Evolutionary conservation across 2,888 invertebrate genomes (phyloP).

Genomic region (Athalia cordata): DNA sequence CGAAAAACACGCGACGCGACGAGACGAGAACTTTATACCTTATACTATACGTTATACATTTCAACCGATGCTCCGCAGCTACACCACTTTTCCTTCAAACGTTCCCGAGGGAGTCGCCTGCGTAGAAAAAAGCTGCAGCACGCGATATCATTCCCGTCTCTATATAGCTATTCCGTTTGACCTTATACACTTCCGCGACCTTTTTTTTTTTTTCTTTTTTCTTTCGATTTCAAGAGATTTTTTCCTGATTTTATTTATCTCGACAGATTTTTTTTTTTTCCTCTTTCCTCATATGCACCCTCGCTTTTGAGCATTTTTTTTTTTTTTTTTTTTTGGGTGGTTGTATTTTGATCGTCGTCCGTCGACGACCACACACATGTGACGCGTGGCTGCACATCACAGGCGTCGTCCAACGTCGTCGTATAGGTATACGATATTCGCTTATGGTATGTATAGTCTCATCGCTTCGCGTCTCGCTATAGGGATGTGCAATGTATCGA

Average conservation of each 20-base stretch:
- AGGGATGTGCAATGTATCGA: conserved; percentile 72
- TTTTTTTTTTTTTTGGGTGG: neutral
- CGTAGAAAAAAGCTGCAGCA: no score
- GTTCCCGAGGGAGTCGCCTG: no score
- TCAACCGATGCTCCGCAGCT: neutral
- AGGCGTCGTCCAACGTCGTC: conserved; percentile 51
- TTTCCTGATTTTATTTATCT: neutral
- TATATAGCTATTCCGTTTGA: no score
- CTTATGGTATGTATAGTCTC: no score
- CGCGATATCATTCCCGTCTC: no score
- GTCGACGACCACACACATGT: conserved; percentile 39
- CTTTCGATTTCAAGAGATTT: neutral
- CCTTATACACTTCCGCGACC: no score
- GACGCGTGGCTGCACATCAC: conserved; percentile 68
- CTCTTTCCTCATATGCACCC: neutral
- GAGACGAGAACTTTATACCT: neutral
- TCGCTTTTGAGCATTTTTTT: neutral
- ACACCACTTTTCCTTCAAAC: no score
- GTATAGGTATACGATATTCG: no score
- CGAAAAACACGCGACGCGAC: conserved; percentile 45
- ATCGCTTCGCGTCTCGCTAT: conserved; percentile 13
- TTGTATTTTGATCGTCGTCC: conserved; percentile 43
- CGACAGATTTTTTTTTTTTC: neutral
- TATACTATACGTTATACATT: neutral
- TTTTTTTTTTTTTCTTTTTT: neutral